Evolutionary conservation across 30 jellyfish, hydroid and myxozoan species (phyloP).

Genomic region (Pelagia noctiluca): DNA sequence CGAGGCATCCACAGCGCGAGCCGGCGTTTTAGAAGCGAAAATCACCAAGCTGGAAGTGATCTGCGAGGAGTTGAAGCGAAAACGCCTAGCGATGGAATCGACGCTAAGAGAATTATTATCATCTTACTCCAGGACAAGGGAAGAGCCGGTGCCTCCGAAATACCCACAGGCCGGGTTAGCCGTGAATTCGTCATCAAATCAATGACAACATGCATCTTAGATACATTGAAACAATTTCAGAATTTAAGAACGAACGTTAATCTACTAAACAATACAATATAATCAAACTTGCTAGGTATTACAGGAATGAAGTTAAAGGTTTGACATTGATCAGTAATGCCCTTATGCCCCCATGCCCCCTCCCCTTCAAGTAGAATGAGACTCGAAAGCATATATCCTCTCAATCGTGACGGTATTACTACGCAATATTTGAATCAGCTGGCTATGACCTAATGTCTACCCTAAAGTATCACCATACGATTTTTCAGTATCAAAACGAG

Average conservation of each 20-base stretch:
- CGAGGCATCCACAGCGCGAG: conserved; percentile 35
- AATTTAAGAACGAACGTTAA: neutral
- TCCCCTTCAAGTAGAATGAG: too few relatives aligned
- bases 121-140: conserved; percentile 53
- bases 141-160: conserved; percentile 54
- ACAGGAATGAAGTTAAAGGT: too few relatives aligned
- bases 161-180: conserved; percentile 64
- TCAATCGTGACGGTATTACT: too few relatives aligned
- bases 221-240: neutral
- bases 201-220: neutral
- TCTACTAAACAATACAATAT: too few relatives aligned
- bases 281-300: too few relatives aligned
- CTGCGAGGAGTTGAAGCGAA: conserved; percentile 47
- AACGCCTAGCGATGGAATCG: conserved; percentile 66
- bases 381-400: too few relatives aligned
- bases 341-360: too few relatives aligned
- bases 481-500: too few relatives aligned
- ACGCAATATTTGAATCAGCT: too few relatives aligned
- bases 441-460: too few relatives aligned
- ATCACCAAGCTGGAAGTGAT: conserved; percentile 30
- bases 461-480: too few relatives aligned
- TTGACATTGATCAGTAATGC: too few relatives aligned
- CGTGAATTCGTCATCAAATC: conserved; percentile 26
- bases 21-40: conserved; percentile 33
- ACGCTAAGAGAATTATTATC: conserved; percentile 60